Conservation (phyloP, 2,797 vertebrate species). For the Danio choprae region DNA sequence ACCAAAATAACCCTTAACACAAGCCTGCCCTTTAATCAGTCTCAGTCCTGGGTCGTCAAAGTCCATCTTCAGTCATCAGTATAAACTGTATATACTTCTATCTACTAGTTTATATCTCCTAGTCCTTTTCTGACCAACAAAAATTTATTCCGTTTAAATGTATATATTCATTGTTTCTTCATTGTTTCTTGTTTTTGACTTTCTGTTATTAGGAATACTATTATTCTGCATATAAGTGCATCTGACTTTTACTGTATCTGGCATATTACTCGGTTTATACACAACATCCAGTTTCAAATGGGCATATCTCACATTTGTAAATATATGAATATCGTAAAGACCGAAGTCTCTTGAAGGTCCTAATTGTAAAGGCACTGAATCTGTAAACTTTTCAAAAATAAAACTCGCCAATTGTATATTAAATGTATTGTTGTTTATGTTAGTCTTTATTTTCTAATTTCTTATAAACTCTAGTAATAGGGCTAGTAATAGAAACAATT, state of each 20-base stretch:
- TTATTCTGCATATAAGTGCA: not conserved
- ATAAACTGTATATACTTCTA: not conserved
- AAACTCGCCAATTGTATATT: not conserved
- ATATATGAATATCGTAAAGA: constrained; percentile 12
- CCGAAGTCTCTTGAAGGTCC: not conserved
- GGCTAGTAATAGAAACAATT: not conserved
- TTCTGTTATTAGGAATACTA: not conserved
- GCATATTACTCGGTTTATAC: not conserved
- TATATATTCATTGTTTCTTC: constrained; percentile 11
- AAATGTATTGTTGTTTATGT: not conserved
- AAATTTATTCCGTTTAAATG: not conserved
- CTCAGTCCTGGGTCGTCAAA: constrained; percentile 6
- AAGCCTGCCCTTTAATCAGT: not conserved
- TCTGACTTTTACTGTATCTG: not conserved
- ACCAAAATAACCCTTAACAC: constrained; percentile 21
- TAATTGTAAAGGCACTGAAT: not conserved
- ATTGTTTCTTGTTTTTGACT: constrained; percentile 8
- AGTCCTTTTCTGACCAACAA: not conserved
- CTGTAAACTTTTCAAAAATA: constrained; percentile 10
- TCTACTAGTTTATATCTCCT: not conserved
- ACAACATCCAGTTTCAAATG: not conserved
- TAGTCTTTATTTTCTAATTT: not conserved
- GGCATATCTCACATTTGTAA: constrained; percentile 10
- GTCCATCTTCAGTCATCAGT: constrained; percentile 28
- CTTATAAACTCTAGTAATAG: not conserved